These are phyloP conservation scores for Platycercus adscitus DNA, from an alignment of 2,113 vertebrate species.

Conservation along the genomic window DNA sequence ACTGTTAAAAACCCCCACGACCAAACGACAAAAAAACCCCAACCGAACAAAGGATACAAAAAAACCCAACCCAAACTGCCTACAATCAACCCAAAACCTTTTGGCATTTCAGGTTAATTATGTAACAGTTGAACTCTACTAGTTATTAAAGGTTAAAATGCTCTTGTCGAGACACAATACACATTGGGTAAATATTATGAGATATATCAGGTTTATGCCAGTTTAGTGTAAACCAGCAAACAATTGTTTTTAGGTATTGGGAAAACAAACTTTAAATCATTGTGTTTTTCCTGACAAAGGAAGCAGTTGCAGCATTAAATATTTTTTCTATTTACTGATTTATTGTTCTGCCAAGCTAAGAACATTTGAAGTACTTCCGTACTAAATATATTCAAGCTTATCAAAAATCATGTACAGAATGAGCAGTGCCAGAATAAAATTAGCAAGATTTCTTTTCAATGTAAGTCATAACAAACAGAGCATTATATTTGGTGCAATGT, in stretches of 20 bases:
- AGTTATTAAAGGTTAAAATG: constrained; percentile 24
- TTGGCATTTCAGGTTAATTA: constrained; percentile 29
- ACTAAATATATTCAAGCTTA: constrained; percentile 24
- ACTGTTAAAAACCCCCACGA: background rate
- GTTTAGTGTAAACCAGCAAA: background rate
- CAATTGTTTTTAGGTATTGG: background rate
- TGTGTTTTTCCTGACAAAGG: background rate
- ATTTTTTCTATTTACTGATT: constrained; percentile 15
- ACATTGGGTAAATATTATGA: constrained; percentile 3
- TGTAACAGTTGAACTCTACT: background rate
- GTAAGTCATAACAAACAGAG: constrained; percentile 44
- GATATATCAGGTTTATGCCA: background rate
- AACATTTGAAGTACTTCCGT: constrained; percentile 21
- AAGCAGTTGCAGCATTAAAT: background rate
- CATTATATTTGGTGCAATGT: background rate
- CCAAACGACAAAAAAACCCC: background rate
- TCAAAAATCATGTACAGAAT: constrained; percentile 23
- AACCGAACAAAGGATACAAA: background rate
- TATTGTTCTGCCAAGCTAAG: constrained; percentile 41
- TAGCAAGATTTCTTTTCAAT: background rate
- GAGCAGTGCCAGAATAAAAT: constrained; percentile 46
- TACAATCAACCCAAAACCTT: background rate
- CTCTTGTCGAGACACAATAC: background rate
- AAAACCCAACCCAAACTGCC: background rate
- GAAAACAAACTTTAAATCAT: background rate